Percentiles rank a stretch among this genome's conserved stretches.
Evolutionary conservation across 2,797 vertebrate species (phyloP).

Genomic region (Takifugu rubripes): DNA sequence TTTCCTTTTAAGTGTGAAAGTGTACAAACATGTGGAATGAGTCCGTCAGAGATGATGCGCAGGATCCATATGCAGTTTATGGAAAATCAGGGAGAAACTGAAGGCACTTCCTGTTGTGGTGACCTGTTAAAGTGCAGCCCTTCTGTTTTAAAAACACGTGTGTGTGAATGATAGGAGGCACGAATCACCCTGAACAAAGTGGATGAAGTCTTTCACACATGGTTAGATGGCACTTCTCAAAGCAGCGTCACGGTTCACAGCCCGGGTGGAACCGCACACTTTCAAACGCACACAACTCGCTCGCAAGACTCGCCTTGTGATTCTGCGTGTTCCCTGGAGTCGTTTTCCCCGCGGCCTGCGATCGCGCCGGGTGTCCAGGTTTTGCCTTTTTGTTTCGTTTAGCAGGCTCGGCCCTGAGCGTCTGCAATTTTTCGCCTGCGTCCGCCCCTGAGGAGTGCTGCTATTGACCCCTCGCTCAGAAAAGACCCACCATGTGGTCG

Average conservation of each 20-base stretch:
- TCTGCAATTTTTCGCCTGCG: background rate
- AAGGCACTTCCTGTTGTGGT: slow-evolving; percentile 67
- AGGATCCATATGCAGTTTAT: slow-evolving; percentile 15
- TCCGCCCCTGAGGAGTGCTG: slow-evolving; percentile 13
- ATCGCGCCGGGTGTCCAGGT: slow-evolving; percentile 29
- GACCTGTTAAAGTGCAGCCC: slow-evolving; percentile 41
- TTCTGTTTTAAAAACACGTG: slow-evolving; percentile 38
- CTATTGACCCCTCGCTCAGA: slow-evolving; percentile 67
- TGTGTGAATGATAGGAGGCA: slow-evolving; percentile 54
- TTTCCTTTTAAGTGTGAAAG: slow-evolving; percentile 32
- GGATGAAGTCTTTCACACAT: slow-evolving; percentile 31
- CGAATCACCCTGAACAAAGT: slow-evolving; percentile 27
- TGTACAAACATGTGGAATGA: slow-evolving; percentile 58
- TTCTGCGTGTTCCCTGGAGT: slow-evolving; percentile 12
- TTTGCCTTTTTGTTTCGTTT: slow-evolving; percentile 18
- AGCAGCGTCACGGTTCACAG: slow-evolving; percentile 46
- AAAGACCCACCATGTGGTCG: slow-evolving; percentile 95
- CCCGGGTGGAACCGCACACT: slow-evolving; percentile 28
- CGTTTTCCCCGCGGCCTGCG: slow-evolving; percentile 15
- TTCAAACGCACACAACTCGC: background rate
- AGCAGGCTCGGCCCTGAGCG: slow-evolving; percentile 28
- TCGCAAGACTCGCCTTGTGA: slow-evolving; percentile 6
- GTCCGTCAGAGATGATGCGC: slow-evolving; percentile 13
- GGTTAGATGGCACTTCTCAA: slow-evolving; percentile 58
- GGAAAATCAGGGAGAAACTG: slow-evolving; percentile 29